Conservation (phyloP, 2,888 invertebrate genomes). For the Polydrusus cervinus region DNA sequence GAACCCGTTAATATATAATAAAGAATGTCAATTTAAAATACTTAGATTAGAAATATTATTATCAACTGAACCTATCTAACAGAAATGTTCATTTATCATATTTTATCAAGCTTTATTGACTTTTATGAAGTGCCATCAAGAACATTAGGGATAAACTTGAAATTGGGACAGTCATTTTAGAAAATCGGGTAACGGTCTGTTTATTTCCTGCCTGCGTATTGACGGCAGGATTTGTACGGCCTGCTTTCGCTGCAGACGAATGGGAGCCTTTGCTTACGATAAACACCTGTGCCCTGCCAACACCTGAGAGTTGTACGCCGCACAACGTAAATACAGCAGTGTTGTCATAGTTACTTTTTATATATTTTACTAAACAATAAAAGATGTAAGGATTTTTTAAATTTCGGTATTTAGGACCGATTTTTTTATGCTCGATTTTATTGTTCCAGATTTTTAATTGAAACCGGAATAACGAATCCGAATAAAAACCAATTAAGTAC, state of each 20-base stretch:
- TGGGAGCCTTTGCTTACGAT: constrained; percentile 24
- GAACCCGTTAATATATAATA: no score
- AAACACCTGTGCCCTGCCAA: constrained; percentile 19
- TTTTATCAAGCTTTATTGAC: constrained; percentile 8
- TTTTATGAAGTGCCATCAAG: constrained; percentile 2
- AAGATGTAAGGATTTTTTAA: no score
- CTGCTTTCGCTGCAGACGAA: constrained; percentile 18
- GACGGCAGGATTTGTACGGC: constrained; percentile 19
- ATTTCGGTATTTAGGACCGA: no score
- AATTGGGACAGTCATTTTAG: constrained; percentile 15
- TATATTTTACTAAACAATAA: not conserved
- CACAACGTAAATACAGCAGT: constrained; percentile 4
- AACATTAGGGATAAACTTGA: not conserved
- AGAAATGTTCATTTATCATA: constrained; percentile 17
- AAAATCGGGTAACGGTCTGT: constrained; percentile 21
- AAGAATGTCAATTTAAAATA: not conserved
- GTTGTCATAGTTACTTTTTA: not conserved
- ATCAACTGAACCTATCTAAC: constrained; percentile 4
- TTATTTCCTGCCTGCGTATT: constrained; percentile 16
- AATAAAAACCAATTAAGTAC: no score
- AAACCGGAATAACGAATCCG: no score
- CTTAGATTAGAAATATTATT: constrained; percentile 3
- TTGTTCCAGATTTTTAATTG: no score
- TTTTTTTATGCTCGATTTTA: no score
- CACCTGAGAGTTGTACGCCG: constrained; percentile 26